Evolutionary conservation across 2,888 invertebrate genomes (phyloP).

Genomic region (Cataglyphis altisquamis): DNA sequence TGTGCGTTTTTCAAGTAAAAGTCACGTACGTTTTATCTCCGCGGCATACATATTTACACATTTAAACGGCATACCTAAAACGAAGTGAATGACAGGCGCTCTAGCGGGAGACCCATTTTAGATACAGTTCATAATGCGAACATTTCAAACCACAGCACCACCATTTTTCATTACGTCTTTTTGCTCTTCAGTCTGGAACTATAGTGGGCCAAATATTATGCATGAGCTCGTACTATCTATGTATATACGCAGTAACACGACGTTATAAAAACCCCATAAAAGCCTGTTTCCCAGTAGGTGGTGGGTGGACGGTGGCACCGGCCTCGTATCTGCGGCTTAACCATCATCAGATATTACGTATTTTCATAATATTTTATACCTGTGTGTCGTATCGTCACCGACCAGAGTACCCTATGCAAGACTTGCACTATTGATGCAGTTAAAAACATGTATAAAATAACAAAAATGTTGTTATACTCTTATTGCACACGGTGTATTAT

Average conservation of each 20-base stretch:
- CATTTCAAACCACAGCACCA: constrained; percentile 65
- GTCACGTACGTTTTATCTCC: constrained; percentile 46
- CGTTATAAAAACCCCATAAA: constrained; percentile 79
- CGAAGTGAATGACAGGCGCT: constrained; percentile 54
- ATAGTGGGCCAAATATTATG: constrained; percentile 64
- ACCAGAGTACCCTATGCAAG: not conserved
- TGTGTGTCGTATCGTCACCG: constrained; percentile 64
- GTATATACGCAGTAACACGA: constrained; percentile 54
- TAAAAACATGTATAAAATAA: not conserved
- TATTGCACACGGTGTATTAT: not conserved
- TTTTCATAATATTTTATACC: constrained; percentile 82
- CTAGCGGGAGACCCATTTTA: constrained; percentile 66
- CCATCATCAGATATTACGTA: constrained; percentile 80
- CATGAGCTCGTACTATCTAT: constrained; percentile 57
- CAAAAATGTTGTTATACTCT: not conserved
- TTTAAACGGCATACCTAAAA: constrained; percentile 45
- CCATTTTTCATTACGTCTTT: constrained; percentile 69
- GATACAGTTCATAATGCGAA: constrained; percentile 70
- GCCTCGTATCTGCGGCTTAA: constrained; percentile 75
- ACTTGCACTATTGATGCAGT: not conserved
- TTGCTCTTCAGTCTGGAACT: constrained; percentile 51
- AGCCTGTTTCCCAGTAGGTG: constrained; percentile 67
- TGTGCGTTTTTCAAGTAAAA: constrained; percentile 33
- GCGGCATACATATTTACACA: constrained; percentile 57
- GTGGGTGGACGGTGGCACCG: constrained; percentile 63